Percentiles rank a stretch among this genome's conserved stretches.
These are phyloP conservation scores for Synanthedon tipuliformis DNA, from an alignment of 2,888 invertebrate genomes.

Conservation along the genomic window DNA sequence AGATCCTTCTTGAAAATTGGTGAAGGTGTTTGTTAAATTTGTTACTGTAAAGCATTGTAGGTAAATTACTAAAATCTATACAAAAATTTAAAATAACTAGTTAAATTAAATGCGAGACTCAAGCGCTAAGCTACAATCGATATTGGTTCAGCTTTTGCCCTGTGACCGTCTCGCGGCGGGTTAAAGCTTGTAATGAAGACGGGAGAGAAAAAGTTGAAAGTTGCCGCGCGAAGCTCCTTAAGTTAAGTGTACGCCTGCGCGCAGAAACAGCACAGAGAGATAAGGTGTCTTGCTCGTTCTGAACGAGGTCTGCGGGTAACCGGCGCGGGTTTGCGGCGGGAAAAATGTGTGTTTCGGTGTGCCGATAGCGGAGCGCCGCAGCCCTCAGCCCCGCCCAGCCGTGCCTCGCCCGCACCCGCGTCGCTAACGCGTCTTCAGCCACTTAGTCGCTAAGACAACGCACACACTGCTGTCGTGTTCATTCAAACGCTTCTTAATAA, in stretches of 20 bases:
- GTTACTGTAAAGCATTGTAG: too few species aligned
- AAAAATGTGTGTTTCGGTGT: constrained; percentile 72
- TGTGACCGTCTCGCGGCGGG: neutral
- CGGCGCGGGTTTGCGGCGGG: constrained; percentile 71
- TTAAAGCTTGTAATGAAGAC: neutral
- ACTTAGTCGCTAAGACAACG: constrained; percentile 65
- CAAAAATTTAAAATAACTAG: too few species aligned
- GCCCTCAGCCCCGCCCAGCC: constrained; percentile 43
- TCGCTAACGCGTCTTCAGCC: constrained; percentile 69
- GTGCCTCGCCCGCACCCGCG: constrained; percentile 37
- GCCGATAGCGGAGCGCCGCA: constrained; percentile 67
- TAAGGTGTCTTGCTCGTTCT: constrained; percentile 34
- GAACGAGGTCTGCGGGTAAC: constrained; percentile 70
- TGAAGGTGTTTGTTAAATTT: too few species aligned
- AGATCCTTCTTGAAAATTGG: too few species aligned
- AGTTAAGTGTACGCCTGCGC: constrained; percentile 41
- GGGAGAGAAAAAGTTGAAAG: constrained; percentile 40
- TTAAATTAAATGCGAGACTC: too few species aligned
- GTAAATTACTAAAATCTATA: too few species aligned
- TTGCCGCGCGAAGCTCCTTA: constrained; percentile 35
- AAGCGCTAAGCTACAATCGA: too few species aligned
- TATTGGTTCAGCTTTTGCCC: too few species aligned
- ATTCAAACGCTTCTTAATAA: too few species aligned
- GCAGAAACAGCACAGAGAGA: constrained; percentile 22
- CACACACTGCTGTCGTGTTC: constrained; percentile 34